Evolutionary conservation across 2,797 vertebrate genomes (phyloP).

Genomic region (Babyrousa celebensis): DNA sequence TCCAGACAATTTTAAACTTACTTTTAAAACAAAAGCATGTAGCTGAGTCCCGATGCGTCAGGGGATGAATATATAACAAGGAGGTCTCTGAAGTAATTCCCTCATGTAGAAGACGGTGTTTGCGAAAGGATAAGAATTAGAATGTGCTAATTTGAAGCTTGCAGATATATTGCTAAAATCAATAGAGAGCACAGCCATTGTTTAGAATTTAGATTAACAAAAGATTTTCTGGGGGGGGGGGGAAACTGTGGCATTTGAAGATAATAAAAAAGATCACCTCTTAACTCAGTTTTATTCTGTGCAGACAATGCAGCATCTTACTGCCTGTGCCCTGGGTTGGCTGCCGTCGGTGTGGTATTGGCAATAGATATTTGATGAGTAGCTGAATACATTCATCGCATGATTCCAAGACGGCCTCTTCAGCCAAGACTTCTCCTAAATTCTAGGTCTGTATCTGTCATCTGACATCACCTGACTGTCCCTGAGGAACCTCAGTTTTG

Average conservation of each 20-base stretch:
- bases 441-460: not conserved
- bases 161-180: constrained; percentile 24
- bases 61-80: not conserved
- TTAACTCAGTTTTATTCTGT: not conserved
- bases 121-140: not conserved
- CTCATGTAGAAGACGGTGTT: not conserved
- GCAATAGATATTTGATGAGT: not conserved
- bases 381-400: not conserved
- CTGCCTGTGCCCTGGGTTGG: not conserved
- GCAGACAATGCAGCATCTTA: not conserved
- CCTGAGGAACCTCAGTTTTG: not conserved
- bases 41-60: not conserved
- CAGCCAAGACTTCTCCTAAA: not conserved
- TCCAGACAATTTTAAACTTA: constrained; percentile 21
- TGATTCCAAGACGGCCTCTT: not conserved
- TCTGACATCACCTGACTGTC: not conserved
- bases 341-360: too few species aligned
- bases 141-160: not conserved
- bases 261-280: not conserved
- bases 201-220: not conserved
- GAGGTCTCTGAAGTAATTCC: not conserved
- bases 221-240: not conserved
- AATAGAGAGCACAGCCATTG: not conserved
- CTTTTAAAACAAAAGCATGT: not conserved
- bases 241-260: not conserved